Evolutionary conservation across 2,113 vertebrate species (phyloP).

Genomic region (Carettochelys insculpta): DNA sequence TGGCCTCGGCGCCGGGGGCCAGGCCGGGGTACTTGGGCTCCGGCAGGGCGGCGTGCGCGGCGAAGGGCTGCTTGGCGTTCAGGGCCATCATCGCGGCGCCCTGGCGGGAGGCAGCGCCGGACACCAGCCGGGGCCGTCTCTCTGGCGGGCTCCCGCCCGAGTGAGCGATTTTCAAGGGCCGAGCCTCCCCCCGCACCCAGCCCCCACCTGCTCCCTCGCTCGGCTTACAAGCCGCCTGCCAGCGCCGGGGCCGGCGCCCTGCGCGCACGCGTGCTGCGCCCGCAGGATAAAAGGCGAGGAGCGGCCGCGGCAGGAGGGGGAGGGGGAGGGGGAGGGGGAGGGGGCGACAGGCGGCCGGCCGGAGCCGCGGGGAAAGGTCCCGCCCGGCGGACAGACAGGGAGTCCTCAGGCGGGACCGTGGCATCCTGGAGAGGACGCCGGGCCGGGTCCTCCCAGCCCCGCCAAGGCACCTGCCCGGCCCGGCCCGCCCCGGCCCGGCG

Average conservation of each 20-base stretch:
- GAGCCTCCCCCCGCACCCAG: slow-evolving; percentile 78
- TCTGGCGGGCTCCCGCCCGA: slow-evolving; percentile 79
- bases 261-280: slow-evolving; percentile 76
- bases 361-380: too few relatives aligned
- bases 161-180: slow-evolving; percentile 80
- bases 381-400: too few relatives aligned
- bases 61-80: slow-evolving; percentile 95
- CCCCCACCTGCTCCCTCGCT: slow-evolving; percentile 80
- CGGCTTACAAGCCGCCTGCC: slow-evolving; percentile 86
- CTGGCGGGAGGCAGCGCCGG: slow-evolving; percentile 82
- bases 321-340: too few relatives aligned
- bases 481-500: too few relatives aligned
- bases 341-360: too few relatives aligned
- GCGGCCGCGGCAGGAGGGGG: too few relatives aligned
- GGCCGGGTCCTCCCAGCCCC: too few relatives aligned
- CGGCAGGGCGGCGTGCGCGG: slow-evolving; percentile 89
- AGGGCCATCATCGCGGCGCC: slow-evolving; percentile 90
- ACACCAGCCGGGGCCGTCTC: slow-evolving; percentile 76
- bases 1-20: slow-evolving; percentile 89
- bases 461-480: too few relatives aligned
- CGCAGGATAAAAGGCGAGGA: slow-evolving; percentile 32
- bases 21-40: slow-evolving; percentile 91
- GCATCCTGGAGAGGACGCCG: too few relatives aligned
- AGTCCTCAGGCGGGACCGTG: too few relatives aligned
- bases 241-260: slow-evolving; percentile 63